Evolutionary conservation across 2,797 vertebrate species (phyloP).

Genomic region (Sebastes minor): DNA sequence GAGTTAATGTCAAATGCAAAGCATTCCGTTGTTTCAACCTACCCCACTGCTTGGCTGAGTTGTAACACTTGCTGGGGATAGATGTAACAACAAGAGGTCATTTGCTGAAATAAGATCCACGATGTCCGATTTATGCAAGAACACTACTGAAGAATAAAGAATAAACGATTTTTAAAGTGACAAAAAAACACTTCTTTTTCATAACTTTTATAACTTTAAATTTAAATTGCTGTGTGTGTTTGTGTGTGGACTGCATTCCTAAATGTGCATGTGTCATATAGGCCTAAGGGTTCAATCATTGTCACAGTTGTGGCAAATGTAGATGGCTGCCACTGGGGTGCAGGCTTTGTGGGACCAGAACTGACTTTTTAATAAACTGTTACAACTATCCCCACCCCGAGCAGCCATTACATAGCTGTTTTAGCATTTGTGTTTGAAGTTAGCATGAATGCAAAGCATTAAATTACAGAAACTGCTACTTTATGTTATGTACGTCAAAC

Average conservation of each 20-base stretch:
- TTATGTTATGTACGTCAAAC: no score
- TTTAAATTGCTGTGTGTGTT: background rate
- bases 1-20: no score
- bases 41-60: background rate
- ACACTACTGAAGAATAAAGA: background rate
- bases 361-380: no score
- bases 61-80: background rate
- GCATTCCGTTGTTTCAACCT: no score
- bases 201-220: background rate
- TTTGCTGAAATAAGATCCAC: background rate
- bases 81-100: background rate
- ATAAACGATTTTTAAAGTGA: background rate
- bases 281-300: background rate
- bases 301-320: no score
- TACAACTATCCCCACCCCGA: no score
- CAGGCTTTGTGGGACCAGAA: background rate
- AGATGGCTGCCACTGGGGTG: background rate
- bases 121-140: background rate
- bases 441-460: no score
- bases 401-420: no score
- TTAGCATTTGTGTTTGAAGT: no score
- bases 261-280: background rate
- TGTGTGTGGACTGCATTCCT: background rate
- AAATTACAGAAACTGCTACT: no score
- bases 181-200: background rate